phyloP scores from a whole-genome alignment of 2,113 vertebrate genomes.

The Steatornis caripensis region DNA sequence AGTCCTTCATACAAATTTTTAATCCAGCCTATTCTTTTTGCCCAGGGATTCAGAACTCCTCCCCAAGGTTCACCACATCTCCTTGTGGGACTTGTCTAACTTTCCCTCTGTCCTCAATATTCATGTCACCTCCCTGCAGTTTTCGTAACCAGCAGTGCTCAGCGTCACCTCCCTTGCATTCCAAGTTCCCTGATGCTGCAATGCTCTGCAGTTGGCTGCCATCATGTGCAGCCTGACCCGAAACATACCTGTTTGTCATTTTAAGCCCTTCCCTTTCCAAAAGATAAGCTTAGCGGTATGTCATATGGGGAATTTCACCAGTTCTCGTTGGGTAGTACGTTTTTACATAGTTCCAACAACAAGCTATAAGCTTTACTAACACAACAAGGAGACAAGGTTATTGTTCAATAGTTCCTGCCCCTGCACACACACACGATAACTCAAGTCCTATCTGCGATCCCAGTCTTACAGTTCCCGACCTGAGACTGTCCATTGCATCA shows the following conservation, averaged over 20 bases:
- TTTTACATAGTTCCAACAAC: neutral
- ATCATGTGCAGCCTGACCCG: neutral
- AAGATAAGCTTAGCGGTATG: neutral
- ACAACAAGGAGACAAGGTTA: neutral
- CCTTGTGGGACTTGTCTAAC: accelerated
- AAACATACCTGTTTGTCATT: neutral
- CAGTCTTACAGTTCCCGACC: neutral
- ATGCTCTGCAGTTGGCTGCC: neutral
- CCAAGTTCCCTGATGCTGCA: neutral
- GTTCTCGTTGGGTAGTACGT: neutral
- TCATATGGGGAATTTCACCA: neutral
- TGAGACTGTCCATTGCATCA: neutral
- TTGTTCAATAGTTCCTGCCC: neutral
- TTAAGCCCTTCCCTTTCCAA: neutral
- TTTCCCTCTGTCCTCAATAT: neutral
- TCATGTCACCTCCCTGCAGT: neutral
- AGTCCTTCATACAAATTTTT: neutral
- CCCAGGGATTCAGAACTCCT: neutral
- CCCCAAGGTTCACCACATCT: neutral
- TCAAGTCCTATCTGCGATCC: neutral
- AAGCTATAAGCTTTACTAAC: neutral
- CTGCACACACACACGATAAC: neutral
- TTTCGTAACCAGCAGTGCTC: neutral
- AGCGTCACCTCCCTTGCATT: neutral
- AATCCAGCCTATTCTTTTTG: neutral